phyloP scores from a whole-genome alignment of 2,797 vertebrate genomes.

The Lophius americanus region DNA sequence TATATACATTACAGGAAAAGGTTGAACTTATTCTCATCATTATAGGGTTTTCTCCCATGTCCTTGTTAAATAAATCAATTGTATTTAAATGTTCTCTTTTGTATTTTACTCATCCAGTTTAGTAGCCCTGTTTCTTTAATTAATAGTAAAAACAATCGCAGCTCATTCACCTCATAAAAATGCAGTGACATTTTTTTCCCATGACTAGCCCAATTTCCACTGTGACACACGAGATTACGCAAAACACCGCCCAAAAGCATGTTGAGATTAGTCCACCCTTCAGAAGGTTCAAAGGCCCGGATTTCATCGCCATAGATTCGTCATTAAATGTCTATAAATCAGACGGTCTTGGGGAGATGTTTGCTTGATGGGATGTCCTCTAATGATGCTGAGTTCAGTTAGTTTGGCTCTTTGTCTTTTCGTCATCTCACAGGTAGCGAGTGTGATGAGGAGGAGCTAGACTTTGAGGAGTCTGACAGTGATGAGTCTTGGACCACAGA shows the following conservation, averaged over 20 bases:
- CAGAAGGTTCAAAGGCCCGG: constrained; percentile 19
- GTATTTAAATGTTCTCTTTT: constrained; percentile 31
- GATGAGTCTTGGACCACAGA: constrained; percentile 99
- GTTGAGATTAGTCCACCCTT: constrained; percentile 29
- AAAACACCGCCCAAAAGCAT: constrained; percentile 40
- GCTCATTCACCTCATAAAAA: constrained; percentile 54
- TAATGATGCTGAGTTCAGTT: constrained; percentile 3
- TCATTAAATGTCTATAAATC: constrained; percentile 24
- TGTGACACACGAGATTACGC: constrained; percentile 28
- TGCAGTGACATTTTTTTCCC: constrained; percentile 66
- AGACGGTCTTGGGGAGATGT: background rate
- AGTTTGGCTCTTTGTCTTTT: constrained; percentile 1
- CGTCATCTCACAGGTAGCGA: constrained; percentile 87
- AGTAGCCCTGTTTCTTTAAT: constrained; percentile 39
- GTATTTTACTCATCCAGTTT: constrained; percentile 55
- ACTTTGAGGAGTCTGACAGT: constrained; percentile 98
- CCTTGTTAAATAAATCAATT: constrained; percentile 18
- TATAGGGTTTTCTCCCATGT: constrained; percentile 43
- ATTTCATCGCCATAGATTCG: constrained; percentile 14
- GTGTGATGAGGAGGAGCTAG: constrained; percentile 97
- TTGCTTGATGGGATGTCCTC: constrained; percentile 10
- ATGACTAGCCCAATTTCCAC: constrained; percentile 41
- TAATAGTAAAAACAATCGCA: constrained; percentile 42
- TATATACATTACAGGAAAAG: constrained; percentile 3
- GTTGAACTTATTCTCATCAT: background rate